phyloP scores from a whole-genome alignment of 37 sponge, comb jelly and placozoan genomes.

The Bolinopsis microptera region DNA sequence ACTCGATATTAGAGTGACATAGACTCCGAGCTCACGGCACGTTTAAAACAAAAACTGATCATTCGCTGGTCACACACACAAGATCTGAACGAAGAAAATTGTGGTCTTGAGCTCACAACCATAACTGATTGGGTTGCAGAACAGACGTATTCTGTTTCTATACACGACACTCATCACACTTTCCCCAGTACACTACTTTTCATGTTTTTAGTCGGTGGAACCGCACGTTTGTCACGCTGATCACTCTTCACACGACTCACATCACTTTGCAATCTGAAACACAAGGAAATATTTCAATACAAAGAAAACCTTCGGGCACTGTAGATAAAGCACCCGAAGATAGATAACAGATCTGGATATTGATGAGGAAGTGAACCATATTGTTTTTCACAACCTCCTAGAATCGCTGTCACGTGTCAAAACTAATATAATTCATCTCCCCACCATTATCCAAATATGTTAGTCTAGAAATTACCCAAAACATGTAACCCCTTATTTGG shows the following conservation, averaged over 20 bases:
- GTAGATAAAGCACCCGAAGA: no score
- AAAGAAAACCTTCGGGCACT: background rate
- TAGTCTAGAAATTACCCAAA: background rate
- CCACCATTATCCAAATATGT: background rate
- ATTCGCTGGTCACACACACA: no score
- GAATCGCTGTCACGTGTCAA: no score
- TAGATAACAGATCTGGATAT: no score
- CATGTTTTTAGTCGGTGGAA: background rate
- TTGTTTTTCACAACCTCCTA: no score
- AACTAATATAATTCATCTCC: no score
- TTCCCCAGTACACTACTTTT: background rate
- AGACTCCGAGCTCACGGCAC: background rate
- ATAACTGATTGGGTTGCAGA: background rate
- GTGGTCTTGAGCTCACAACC: background rate
- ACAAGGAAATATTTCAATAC: background rate
- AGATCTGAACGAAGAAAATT: background rate
- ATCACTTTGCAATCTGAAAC: constrained; percentile 39
- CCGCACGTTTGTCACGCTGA: background rate
- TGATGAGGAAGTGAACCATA: no score
- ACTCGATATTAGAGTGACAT: no score
- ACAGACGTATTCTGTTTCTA: background rate
- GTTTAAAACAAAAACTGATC: no score
- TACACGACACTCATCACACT: background rate
- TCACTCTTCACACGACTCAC: background rate
- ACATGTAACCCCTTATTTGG: background rate